Percentiles rank a stretch among this genome's conserved stretches.
These are phyloP conservation scores for Pristionchus mayeri DNA, from an alignment of 2,888 invertebrate species.

Conservation along the genomic window DNA sequence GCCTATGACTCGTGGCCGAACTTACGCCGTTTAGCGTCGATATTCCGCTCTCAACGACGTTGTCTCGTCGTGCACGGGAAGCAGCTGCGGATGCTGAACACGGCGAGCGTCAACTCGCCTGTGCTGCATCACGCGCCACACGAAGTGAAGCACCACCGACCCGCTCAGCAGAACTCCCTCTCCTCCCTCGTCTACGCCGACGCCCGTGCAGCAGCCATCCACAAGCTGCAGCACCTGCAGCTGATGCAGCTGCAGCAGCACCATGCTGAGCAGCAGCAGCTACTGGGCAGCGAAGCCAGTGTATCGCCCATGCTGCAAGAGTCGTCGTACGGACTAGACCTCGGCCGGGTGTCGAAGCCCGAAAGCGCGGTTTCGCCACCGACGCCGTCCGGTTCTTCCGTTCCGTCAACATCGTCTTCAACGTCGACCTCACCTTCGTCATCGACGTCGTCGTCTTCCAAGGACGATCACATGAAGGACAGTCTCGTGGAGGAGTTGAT, in stretches of 20 bases:
- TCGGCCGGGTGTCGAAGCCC: neutral
- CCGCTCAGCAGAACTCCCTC: neutral
- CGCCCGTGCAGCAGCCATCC: neutral
- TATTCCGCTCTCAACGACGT: neutral
- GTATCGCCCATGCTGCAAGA: neutral
- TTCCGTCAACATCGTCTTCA: neutral
- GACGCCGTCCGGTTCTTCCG: neutral
- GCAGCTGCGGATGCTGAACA: neutral
- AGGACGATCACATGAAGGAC: neutral
- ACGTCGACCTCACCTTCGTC: neutral
- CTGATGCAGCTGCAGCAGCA: neutral
- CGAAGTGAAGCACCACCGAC: neutral
- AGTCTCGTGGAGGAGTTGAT: conserved; percentile 19
- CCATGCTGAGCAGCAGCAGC: neutral
- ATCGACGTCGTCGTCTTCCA: neutral
- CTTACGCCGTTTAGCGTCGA: neutral
- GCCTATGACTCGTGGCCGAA: neutral
- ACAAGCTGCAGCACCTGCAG: conserved; percentile 8
- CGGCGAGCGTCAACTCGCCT: conserved; percentile 25
- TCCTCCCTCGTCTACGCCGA: neutral
- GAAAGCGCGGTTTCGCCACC: neutral
- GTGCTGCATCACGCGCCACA: conserved; percentile 3
- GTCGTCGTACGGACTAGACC: neutral
- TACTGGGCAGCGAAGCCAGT: too few relatives aligned
- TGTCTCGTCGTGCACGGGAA: too few relatives aligned